Evolutionary conservation across 2,797 vertebrate species (phyloP).

Genomic region (Tinamus major): DNA sequence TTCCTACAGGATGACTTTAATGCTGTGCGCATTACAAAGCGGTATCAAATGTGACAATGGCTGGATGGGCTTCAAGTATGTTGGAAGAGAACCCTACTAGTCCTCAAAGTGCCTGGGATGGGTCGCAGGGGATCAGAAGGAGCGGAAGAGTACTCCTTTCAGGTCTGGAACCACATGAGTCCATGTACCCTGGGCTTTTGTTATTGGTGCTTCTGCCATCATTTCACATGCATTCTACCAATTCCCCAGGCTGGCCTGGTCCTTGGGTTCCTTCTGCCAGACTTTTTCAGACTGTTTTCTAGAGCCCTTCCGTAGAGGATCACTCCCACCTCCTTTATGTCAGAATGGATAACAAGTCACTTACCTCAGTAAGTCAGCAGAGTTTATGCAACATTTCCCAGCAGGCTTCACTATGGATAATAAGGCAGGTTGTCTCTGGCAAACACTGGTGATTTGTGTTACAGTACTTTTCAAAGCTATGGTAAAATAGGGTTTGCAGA

Average conservation of each 20-base stretch:
- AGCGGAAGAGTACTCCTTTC: not conserved
- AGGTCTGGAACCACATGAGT: not conserved
- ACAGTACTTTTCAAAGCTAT: not conserved
- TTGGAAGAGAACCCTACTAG: not conserved
- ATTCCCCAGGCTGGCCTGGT: constrained; percentile 14
- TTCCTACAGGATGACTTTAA: constrained; percentile 33
- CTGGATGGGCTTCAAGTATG: constrained; percentile 40
- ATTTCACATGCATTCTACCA: constrained; percentile 10
- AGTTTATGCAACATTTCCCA: constrained; percentile 13
- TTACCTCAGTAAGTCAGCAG: constrained; percentile 40
- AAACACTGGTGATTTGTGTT: not conserved
- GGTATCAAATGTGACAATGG: constrained; percentile 38
- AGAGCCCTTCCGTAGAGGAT: constrained; percentile 7
- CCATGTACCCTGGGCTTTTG: not conserved
- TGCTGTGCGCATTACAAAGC: constrained; percentile 45
- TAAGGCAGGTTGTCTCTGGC: not conserved
- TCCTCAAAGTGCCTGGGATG: constrained; percentile 1
- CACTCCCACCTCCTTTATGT: constrained; percentile 43
- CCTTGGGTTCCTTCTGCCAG: constrained; percentile 25
- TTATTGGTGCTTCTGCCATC: constrained; percentile 11
- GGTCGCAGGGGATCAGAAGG: constrained; percentile 29
- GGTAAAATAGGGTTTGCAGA: not conserved
- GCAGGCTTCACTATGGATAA: not conserved
- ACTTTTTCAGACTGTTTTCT: constrained; percentile 24
- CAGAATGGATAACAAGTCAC: constrained; percentile 46